Conservation (phyloP, 2,113 vertebrate species). For the Daubentonia madagascariensis region DNA sequence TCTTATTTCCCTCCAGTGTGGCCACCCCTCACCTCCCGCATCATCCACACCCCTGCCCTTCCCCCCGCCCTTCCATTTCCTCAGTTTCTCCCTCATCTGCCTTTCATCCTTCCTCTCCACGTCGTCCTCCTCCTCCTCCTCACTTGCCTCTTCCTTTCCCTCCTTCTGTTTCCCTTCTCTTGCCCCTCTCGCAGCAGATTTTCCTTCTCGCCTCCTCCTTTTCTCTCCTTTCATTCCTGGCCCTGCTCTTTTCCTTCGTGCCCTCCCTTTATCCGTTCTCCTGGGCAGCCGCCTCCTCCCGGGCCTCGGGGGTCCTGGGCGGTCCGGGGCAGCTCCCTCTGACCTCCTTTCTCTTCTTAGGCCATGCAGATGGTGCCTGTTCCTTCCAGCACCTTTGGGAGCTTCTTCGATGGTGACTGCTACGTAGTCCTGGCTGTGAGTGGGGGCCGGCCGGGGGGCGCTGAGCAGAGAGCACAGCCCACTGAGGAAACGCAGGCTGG, state of each 20-base stretch:
- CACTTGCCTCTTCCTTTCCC: neutral
- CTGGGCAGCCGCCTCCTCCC: neutral
- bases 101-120: neutral
- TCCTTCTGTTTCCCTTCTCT: neutral
- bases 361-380: conserved; percentile 90
- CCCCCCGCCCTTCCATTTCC: neutral
- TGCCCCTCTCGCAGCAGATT: neutral
- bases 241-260: neutral
- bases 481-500: neutral
- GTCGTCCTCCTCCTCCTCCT: no score
- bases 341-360: conserved; percentile 73
- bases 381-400: conserved; percentile 84
- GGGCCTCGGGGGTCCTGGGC: neutral
- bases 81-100: neutral
- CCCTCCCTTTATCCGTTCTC: neutral
- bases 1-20: neutral
- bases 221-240: neutral
- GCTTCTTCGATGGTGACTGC: conserved; percentile 91
- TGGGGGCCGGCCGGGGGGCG: accelerated
- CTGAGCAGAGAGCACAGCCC: neutral
- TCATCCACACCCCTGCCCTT: neutral
- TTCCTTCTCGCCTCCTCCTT: neutral
- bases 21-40: neutral
- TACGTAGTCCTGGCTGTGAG: conserved; percentile 89
- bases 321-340: neutral